Evolutionary conservation across 2,888 invertebrate genomes (phyloP).

Genomic region (Hermaeophaga mercurialis): DNA sequence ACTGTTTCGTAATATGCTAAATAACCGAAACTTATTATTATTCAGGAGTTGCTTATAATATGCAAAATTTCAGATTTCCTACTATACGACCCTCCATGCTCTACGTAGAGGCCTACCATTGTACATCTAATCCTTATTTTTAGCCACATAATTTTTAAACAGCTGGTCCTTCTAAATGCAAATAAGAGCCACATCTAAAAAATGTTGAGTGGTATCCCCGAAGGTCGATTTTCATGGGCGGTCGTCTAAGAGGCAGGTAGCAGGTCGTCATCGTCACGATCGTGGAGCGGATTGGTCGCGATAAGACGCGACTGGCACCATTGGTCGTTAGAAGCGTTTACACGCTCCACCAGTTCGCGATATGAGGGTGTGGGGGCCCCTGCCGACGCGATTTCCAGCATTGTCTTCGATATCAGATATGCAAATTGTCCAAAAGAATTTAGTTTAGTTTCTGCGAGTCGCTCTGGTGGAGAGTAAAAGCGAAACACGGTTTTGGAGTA

Average conservation of each 20-base stretch:
- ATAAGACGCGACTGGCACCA: conserved; percentile 43
- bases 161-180: no score
- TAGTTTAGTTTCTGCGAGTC: neutral
- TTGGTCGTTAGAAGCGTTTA: conserved; percentile 49
- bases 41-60: no score
- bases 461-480: neutral
- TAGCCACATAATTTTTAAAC: no score
- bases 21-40: no score
- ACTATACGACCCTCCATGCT: no score
- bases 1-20: no score
- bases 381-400: neutral
- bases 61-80: no score
- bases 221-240: conserved; percentile 39
- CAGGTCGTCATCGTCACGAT: conserved; percentile 29
- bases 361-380: conserved; percentile 16
- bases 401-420: neutral
- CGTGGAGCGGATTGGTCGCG: conserved; percentile 41
- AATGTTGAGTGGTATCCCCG: neutral
- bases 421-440: neutral
- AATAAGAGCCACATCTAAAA: no score
- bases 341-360: conserved; percentile 50
- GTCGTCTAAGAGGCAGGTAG: conserved; percentile 36
- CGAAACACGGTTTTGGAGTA: neutral
- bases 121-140: no score
- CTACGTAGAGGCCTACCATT: no score